Evolutionary conservation across 2,888 invertebrate species (phyloP), one percentile per base, ranked within the genome.

Genomic region (Hartigia nigra): DNA sequence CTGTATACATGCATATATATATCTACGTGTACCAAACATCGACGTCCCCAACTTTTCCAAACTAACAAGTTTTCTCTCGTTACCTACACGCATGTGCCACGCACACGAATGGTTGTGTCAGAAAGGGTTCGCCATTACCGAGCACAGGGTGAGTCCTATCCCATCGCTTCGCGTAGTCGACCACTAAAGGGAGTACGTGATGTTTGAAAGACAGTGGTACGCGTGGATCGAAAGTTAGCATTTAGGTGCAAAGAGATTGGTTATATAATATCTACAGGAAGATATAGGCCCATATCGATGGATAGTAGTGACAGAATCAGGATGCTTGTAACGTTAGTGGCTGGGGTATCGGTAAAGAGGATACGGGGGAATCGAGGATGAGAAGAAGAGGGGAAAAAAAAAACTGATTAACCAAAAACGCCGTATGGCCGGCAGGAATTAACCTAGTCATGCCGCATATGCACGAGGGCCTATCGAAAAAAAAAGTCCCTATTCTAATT

Each of bases 401-500:
- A 83, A 86, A 84, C 81, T 84, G 84, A 86, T 85, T 84, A 84
- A 82, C 80, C 81, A 82, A 82, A 83, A 84, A 81, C 83, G 83
- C 85, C 85, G 85, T 85, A 85, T 86, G 84, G 83, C 85, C 85
- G 83, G 70, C 80, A 86, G 82, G 81, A 88, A 90, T 86, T 86
- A 87, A 91, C 88, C 88, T 85, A 89, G 90, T 89, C 91, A 90
- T 86, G 88, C 84, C 87, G 87, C 87, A 87, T 88, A 87, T 88
- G 90, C 89, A 87, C 85, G 85, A 76, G 70, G 78, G 84, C 81
- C 83, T 82, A 86, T 83, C 86, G 82, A 84, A 72, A 79, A 79
- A 84, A 83, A 86, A 23, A 9, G 55, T n/a, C 55, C 82, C 87
- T 87, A 87, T 90, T 90, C 90, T 89, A 90, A 89, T 90, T 88